phyloP scores from a whole-genome alignment of 2,888 invertebrate genomes.

The Caenorhabditis becei region DNA sequence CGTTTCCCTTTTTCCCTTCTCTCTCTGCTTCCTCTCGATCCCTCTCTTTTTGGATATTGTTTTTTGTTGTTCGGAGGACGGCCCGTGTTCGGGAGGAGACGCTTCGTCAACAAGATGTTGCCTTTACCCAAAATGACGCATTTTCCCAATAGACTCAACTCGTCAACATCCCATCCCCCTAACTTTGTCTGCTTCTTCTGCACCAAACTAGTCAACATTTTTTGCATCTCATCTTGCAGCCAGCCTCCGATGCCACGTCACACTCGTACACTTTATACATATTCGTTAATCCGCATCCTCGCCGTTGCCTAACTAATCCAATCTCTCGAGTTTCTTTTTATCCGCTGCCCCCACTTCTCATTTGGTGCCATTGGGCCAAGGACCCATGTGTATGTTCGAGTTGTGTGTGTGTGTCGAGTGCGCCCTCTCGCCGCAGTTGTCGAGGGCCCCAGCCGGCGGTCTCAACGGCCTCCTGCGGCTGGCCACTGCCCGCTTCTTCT shows the following conservation, averaged over 20 bases:
- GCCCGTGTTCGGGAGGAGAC: constrained; percentile 32
- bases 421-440: constrained; percentile 48
- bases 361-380: constrained; percentile 39
- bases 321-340: constrained; percentile 35
- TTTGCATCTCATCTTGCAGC: too few species aligned
- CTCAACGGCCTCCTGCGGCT: constrained; percentile 32
- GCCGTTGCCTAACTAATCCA: constrained; percentile 14
- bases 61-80: too few species aligned
- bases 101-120: constrained; percentile 42
- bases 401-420: constrained; percentile 55
- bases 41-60: constrained; percentile 27
- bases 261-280: constrained; percentile 16
- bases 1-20: constrained; percentile 10
- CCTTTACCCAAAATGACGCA: constrained; percentile 38
- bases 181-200: background rate
- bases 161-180: background rate
- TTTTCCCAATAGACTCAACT: background rate
- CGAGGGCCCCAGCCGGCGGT: constrained; percentile 59
- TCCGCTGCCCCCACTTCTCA: constrained; percentile 53
- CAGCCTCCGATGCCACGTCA: background rate
- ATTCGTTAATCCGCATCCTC: constrained; percentile 13
- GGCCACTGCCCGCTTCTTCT: constrained; percentile 9
- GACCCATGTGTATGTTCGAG: constrained; percentile 57
- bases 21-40: background rate
- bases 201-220: constrained; percentile 10